phyloP scores from a whole-genome alignment of 2,113 vertebrate genomes.

The Murina feae region DNA sequence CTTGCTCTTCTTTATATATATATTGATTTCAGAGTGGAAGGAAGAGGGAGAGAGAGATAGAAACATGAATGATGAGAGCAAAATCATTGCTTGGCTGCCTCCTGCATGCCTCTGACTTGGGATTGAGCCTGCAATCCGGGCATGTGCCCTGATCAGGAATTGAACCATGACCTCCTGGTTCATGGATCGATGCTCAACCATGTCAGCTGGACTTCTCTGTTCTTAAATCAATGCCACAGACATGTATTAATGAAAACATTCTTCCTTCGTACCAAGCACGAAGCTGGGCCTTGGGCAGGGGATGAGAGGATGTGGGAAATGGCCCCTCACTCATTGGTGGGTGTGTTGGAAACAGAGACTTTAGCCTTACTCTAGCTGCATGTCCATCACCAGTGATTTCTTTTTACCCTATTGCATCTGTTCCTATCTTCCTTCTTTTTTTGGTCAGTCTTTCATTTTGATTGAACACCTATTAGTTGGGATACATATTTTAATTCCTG shows the following conservation, averaged over 20 bases:
- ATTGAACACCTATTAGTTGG: neutral
- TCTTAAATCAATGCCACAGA: neutral
- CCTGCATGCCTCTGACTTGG: neutral
- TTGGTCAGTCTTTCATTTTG: neutral
- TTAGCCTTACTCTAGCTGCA: neutral
- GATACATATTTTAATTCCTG: slow-evolving; percentile 1
- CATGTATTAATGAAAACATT: neutral
- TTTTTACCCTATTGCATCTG: neutral
- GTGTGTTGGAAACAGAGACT: neutral
- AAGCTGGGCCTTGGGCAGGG: neutral
- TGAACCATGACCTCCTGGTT: neutral
- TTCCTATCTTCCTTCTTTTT: neutral
- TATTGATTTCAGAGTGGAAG: neutral
- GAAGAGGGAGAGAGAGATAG: neutral
- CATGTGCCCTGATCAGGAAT: neutral
- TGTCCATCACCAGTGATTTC: neutral
- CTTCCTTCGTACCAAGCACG: neutral
- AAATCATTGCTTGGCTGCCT: neutral
- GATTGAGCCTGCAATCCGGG: neutral
- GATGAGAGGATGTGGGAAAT: neutral
- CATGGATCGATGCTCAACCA: neutral
- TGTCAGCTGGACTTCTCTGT: neutral
- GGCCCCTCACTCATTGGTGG: neutral
- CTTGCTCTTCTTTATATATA: neutral
- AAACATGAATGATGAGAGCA: neutral